Percentiles rank a stretch among this genome's conserved stretches.
phyloP scores from a whole-genome alignment of 2,888 invertebrate genomes.

The Lissonota sp. region DNA sequence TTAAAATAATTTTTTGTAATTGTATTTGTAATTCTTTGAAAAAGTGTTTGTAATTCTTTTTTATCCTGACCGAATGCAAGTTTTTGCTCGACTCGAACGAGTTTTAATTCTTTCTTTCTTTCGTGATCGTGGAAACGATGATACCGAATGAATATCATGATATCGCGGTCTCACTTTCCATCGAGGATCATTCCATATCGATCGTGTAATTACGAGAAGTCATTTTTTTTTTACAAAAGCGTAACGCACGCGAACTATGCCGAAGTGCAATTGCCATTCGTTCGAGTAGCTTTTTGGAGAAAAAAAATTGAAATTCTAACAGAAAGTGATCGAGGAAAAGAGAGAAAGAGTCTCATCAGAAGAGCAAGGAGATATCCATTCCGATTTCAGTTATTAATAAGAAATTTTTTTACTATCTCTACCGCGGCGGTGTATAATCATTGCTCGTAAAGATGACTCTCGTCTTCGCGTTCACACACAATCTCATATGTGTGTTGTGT shows the following conservation, averaged over 20 bases:
- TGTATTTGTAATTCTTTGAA: too few species aligned
- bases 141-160: constrained; percentile 10
- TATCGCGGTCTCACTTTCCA: not conserved
- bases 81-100: too few species aligned
- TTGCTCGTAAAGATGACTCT: constrained; percentile 71
- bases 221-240: constrained; percentile 25
- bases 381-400: constrained; percentile 71
- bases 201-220: constrained; percentile 47
- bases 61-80: too few species aligned
- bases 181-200: constrained; percentile 38
- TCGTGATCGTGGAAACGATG: too few species aligned
- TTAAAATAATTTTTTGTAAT: too few species aligned
- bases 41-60: too few species aligned
- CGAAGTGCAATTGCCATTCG: constrained; percentile 31
- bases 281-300: constrained; percentile 20
- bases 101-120: too few species aligned
- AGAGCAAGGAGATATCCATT: constrained; percentile 59
- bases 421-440: constrained; percentile 72
- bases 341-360: constrained; percentile 29
- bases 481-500: constrained; percentile 6
- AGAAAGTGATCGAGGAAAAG: constrained; percentile 19
- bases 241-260: constrained; percentile 57
- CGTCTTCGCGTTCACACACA: constrained; percentile 35
- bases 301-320: constrained; percentile 10
- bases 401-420: constrained; percentile 66